Evolutionary conservation across 2,888 invertebrate species (phyloP).

Genomic region (Serrognathus titanus): DNA sequence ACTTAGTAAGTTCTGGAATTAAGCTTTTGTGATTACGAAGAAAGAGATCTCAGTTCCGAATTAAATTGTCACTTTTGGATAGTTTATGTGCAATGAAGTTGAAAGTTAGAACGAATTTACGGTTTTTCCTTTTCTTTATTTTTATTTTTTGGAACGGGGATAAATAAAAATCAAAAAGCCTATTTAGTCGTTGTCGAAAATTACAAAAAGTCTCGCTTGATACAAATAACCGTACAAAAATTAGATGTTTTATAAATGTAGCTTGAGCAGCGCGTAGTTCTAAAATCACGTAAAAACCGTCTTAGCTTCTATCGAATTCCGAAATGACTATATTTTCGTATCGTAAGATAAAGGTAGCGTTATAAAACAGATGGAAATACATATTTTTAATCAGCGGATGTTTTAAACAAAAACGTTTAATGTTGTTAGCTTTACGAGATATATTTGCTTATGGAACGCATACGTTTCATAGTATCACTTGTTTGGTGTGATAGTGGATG

Average conservation of each 20-base stretch:
- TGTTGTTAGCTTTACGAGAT: conserved; percentile 1
- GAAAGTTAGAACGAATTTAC: too few relatives aligned
- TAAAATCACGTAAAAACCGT: conserved; percentile 27
- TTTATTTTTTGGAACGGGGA: too few relatives aligned
- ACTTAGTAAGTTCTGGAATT: too few relatives aligned
- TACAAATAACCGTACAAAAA: conserved; percentile 26
- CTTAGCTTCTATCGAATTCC: conserved; percentile 42
- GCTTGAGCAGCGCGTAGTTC: conserved; percentile 34
- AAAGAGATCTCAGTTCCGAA: too few relatives aligned
- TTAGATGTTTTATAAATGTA: conserved; percentile 45
- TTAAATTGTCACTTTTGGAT: too few relatives aligned
- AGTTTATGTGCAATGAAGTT: too few relatives aligned
- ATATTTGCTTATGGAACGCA: conserved; percentile 14
- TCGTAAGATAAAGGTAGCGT: conserved; percentile 31
- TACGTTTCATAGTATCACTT: conserved; percentile 7
- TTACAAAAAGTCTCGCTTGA: conserved; percentile 5
- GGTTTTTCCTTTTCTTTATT: too few relatives aligned
- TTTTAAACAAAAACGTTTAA: conserved; percentile 14
- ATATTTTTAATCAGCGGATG: conserved; percentile 27
- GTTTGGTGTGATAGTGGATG: conserved; percentile 20
- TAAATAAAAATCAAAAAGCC: too few relatives aligned
- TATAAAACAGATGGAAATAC: conserved; percentile 19
- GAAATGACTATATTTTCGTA: conserved; percentile 48
- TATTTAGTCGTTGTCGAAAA: neutral
- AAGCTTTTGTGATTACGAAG: too few relatives aligned